Evolutionary conservation across 30 jellyfish, hydroid and myxozoan genomes (phyloP), one percentile per base, ranked within the genome.

Genomic region (Aurelia aurita): DNA sequence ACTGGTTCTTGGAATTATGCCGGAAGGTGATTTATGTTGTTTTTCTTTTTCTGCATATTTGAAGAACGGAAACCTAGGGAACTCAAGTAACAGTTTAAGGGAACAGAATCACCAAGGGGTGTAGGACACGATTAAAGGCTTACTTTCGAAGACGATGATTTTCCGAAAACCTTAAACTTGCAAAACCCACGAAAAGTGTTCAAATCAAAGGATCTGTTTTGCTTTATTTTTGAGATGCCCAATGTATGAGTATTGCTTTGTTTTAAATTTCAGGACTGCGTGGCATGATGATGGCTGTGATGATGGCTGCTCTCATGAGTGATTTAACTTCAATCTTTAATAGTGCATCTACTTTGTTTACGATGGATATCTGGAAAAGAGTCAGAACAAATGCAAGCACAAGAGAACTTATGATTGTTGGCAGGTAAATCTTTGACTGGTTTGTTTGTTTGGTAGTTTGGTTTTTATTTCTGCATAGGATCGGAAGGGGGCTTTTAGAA

Each of bases 251-350:
- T 4, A 39, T 39, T 39, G 51, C 18, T 71, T 6, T 43, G 6
- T 35, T 68, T n/a, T 12, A 10, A 16, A 14, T 19, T 54, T 28
- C 57, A 93, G 98, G 98, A 2, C 87, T 93, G 5, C 97, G 98
- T 10, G 98, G 98, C 22, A 57, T 93, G 98, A 93, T 93, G 98
- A 67, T 93, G 84, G 98, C 98, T 2, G 98, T 93, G 14, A 93
- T 87, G 97, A 93, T 93, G 98, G 98, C 98, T n/a, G 98, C 98
- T 5, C 60, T 93, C 74, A 93, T 93, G 98, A 93, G 98, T 61
- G 98, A 93, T 63, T 60, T 93, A 64, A 93, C 98, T 5, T 93
- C 98, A 0, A 93, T 93, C 16, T 92, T 93, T 70, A 93, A 93
- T 85, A 87, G 97, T 53, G 98, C 98, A 1, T 87, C 98, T 2